These are phyloP conservation scores for Phenganax marumi DNA, from an alignment of 92 coral and sea anemone genomes.

Conservation along the genomic window DNA sequence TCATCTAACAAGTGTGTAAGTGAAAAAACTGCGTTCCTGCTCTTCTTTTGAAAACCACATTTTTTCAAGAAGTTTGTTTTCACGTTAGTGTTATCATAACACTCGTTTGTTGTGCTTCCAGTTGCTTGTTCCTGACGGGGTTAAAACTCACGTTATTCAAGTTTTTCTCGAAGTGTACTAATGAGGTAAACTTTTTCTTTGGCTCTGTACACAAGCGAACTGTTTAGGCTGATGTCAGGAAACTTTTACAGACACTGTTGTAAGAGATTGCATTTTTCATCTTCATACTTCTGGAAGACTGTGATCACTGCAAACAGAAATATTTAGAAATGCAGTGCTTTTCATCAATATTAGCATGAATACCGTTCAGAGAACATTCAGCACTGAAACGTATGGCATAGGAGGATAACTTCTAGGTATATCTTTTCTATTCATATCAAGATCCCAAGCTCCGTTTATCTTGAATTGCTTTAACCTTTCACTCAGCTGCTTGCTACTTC, in stretches of 20 bases:
- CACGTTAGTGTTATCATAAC: not conserved
- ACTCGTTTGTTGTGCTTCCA: not conserved
- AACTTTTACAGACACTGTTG: too few relatives aligned
- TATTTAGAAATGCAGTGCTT: too few relatives aligned
- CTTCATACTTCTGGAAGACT: too few relatives aligned
- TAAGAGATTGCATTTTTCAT: too few relatives aligned
- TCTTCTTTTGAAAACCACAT: not conserved
- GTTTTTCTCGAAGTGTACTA: slow-evolving; percentile 55
- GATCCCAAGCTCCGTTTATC: slow-evolving; percentile 51
- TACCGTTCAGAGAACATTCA: not conserved
- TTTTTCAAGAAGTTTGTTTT: not conserved
- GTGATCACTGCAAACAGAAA: too few relatives aligned
- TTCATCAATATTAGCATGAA: too few relatives aligned
- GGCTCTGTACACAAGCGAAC: not conserved
- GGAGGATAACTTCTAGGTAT: not conserved
- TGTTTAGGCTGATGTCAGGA: too few relatives aligned
- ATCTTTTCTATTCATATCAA: slow-evolving; percentile 20
- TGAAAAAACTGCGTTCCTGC: not conserved
- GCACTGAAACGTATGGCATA: not conserved
- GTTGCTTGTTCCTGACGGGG: slow-evolving; percentile 75
- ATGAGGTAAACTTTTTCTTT: slow-evolving; percentile 8
- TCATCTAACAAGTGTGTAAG: slow-evolving; percentile 60
- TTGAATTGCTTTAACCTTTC: slow-evolving; percentile 72
- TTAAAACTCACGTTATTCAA: slow-evolving; percentile 65
- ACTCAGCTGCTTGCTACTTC: slow-evolving; percentile 67